These are phyloP conservation scores for Mesorhabditis spiculigera DNA, from an alignment of 2,888 invertebrate genomes.

Conservation along the genomic window DNA sequence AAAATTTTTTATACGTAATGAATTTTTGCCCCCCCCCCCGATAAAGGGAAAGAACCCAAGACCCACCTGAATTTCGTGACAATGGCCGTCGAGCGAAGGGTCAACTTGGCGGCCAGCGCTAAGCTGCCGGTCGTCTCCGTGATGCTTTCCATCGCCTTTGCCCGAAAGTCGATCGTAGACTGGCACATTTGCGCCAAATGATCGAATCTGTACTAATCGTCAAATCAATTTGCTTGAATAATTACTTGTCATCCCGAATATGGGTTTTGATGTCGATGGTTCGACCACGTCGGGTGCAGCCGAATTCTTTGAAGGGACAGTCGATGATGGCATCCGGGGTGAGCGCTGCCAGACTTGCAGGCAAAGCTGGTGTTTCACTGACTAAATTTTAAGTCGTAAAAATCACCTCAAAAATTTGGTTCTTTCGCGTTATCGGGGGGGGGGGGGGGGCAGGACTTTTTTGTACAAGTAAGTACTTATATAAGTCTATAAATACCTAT, in stretches of 20 bases:
- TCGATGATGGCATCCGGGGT: not conserved
- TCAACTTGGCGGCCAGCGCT: not conserved
- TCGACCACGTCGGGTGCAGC: not conserved
- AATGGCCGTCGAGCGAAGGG: not conserved
- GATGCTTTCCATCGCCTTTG: slow-evolving; percentile 4
- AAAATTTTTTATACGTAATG: too few species aligned
- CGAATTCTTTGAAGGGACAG: slow-evolving; percentile 1
- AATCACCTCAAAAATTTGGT: not conserved
- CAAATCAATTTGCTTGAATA: too few species aligned
- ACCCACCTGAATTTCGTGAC: slow-evolving; percentile 4
- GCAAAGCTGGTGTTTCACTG: not conserved
- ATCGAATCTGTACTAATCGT: not conserved
- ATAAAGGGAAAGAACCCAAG: too few species aligned
- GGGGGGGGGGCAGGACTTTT: too few species aligned
- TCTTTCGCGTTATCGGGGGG: too few species aligned
- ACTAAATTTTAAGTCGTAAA: not conserved
- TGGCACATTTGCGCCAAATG: slow-evolving; percentile 1
- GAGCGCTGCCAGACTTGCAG: not conserved
- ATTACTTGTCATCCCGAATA: slow-evolving; percentile 4
- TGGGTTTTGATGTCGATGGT: not conserved
- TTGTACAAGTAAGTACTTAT: not conserved
- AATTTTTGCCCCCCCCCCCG: too few species aligned
- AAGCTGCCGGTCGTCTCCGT: not conserved
- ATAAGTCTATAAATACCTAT: too few species aligned
- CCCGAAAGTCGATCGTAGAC: not conserved